These are phyloP conservation scores for Rhyzopertha dominica DNA, from an alignment of 1,140 invertebrate genomes.

Conservation along the genomic window DNA sequence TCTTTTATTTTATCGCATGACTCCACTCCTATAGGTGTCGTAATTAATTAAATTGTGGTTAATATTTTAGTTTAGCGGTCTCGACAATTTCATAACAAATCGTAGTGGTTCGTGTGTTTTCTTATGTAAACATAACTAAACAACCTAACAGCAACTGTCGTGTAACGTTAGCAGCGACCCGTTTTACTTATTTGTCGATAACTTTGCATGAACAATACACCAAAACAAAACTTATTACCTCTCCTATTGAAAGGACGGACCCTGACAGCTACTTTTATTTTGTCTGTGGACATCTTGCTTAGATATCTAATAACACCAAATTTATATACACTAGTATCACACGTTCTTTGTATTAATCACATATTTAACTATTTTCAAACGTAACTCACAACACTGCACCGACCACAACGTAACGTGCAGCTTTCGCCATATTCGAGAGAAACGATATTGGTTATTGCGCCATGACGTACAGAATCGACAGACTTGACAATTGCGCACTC, in stretches of 20 bases:
- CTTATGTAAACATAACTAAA: too few species aligned
- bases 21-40: too few species aligned
- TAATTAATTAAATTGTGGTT: too few species aligned
- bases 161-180: too few species aligned
- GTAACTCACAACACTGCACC: constrained; percentile 40
- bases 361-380: constrained; percentile 42
- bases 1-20: too few species aligned
- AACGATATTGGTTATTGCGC: constrained; percentile 13
- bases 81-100: too few species aligned
- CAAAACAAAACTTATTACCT: too few species aligned
- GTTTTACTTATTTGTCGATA: too few species aligned
- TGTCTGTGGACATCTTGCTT: constrained; percentile 72
- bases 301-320: constrained; percentile 29
- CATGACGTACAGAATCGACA: not conserved
- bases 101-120: too few species aligned
- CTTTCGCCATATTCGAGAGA: constrained; percentile 41
- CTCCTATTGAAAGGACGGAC: constrained; percentile 93
- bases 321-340: constrained; percentile 43
- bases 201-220: too few species aligned
- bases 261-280: constrained; percentile 94
- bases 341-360: constrained; percentile 37
- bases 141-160: too few species aligned
- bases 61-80: too few species aligned
- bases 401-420: constrained; percentile 39
- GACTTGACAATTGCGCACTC: not conserved